phyloP scores from a whole-genome alignment of 2,797 vertebrate genomes.

The Megaceryle alcyon region DNA sequence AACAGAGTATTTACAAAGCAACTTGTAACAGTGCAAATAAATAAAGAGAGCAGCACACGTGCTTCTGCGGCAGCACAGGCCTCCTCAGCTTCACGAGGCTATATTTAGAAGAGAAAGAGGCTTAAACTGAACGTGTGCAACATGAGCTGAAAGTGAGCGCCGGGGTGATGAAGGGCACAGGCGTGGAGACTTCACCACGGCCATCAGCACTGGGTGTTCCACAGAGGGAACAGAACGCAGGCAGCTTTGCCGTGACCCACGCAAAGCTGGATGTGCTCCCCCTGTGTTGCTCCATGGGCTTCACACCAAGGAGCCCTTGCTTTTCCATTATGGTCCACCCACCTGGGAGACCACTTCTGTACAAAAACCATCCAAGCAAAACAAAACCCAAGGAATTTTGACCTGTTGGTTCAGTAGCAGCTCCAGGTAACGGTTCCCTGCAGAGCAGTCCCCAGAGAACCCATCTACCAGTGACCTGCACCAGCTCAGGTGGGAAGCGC shows the following conservation, averaged over 20 bases:
- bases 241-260: background rate
- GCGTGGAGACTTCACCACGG: accelerated
- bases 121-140: background rate
- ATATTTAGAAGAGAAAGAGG: background rate
- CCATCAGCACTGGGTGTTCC: background rate
- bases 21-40: background rate
- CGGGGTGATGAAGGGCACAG: background rate
- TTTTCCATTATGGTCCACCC: background rate
- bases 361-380: background rate
- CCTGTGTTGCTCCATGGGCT: background rate
- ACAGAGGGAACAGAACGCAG: background rate
- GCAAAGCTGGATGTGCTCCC: background rate
- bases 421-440: accelerated
- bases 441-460: background rate
- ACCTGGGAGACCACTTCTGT: background rate
- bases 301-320: background rate
- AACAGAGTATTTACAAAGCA: background rate
- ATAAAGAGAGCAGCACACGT: background rate
- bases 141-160: background rate
- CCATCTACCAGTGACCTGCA: background rate
- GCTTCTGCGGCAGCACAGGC: background rate
- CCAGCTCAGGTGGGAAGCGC: background rate
- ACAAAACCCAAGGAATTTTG: background rate
- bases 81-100: background rate
- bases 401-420: background rate